Base-by-base conservation (phyloP, 30 jellyfish, hydroid and myxozoan species). In the Clytia hemisphaerica region DNA sequence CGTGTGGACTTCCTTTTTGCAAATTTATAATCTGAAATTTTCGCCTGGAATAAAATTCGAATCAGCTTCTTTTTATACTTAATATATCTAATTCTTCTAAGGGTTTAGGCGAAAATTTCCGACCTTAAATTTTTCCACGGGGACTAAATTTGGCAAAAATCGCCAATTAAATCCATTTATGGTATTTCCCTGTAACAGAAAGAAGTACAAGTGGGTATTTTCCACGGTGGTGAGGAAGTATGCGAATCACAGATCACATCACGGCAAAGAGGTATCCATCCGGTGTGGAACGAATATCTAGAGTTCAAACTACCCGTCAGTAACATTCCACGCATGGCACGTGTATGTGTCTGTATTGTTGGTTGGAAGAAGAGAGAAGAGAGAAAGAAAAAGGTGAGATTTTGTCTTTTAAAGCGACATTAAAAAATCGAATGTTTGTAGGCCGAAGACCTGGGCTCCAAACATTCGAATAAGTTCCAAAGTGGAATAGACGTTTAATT, bases 291-390 rank as follows among this genome's bases (percentile, higher is more conserved):
- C 58, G 85, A 83, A 37, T 83, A 53, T 61, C 26, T 83, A 3
- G 91, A 83, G 15, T 83, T 83, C 54, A 65, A 47, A 27, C 53
- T 83, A 25, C 81, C 95, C 40, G 89, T 83, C n/a, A 53, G 78
- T 47, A 70, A 83, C 45, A 38, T 83, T 19, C 95, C 95, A 10
- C 53, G 95, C 9, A 83, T 83, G 95, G 95, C 95, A 1, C 49
- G 85, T 28, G 40, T 83, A 66, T 83, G 95, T 61, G 67, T 83
- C 44, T 73, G 85, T 42, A 67, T 83, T 14, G 64, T 36, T 58
- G 95, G 95, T 3, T 35, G 26, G 38, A 28, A 33, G 42, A 28
- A 44, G 15, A 44, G 70, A n/a, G 44, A 57, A 57, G 53, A 37
- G 2, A 57, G 30, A 33, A 33, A n/a, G 33, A 7, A 22, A 57